A percentile compares a stretch with the other conserved stretches of the same genome.
phyloP scores from a whole-genome alignment of 2,113 vertebrate species.

The Microtus montanus region DNA sequence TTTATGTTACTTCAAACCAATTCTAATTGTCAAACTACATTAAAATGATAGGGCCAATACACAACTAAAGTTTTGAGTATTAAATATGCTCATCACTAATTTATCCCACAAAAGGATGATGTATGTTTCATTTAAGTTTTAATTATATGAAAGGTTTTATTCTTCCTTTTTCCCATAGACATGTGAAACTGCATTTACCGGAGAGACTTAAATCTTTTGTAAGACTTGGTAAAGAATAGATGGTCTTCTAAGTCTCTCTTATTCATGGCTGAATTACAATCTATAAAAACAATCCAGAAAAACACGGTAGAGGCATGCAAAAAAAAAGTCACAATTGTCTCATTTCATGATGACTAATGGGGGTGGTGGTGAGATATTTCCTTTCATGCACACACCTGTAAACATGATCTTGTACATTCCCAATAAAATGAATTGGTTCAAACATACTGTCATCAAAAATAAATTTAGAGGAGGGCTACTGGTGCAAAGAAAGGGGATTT shows the following conservation, averaged over 20 bases:
- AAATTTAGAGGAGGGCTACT: background rate
- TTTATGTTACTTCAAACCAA: constrained; percentile 25
- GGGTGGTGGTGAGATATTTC: background rate
- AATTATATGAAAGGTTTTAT: background rate
- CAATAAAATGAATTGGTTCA: background rate
- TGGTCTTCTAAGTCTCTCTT: background rate
- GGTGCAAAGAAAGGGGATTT: background rate
- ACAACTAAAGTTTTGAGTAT: constrained; percentile 24
- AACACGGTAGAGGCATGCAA: background rate
- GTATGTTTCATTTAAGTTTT: constrained; percentile 51
- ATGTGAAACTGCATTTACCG: background rate
- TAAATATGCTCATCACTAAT: constrained; percentile 51
- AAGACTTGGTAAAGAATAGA: constrained; percentile 7
- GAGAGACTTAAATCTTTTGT: background rate
- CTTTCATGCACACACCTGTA: background rate
- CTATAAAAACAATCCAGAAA: constrained; percentile 1
- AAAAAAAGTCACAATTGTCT: constrained; percentile 42
- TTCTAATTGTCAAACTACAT: constrained; percentile 48
- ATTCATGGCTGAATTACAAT: background rate
- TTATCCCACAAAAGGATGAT: constrained; percentile 7
- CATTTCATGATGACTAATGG: background rate
- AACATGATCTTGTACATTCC: background rate
- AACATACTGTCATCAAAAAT: background rate
- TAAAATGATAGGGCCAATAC: constrained; percentile 48
- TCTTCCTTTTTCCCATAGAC: background rate